Conservation (phyloP, 2,113 vertebrate genomes). For the Oncorhynchus nerka region DNA sequence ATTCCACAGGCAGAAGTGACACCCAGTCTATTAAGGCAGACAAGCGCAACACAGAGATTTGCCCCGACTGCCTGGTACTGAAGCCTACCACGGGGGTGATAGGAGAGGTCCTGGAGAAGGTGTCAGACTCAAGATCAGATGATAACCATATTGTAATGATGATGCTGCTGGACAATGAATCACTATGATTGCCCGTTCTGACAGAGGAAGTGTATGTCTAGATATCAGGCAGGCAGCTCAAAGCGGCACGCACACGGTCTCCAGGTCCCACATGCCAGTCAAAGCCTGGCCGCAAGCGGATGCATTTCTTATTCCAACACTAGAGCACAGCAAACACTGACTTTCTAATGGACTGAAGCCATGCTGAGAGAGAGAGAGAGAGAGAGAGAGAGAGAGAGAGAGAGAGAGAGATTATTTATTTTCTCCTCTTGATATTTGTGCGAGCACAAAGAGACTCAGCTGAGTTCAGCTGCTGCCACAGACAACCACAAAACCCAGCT, state of each 20-base stretch:
- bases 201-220: conserved; percentile 80
- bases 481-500: conserved; percentile 54
- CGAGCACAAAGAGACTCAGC: conserved; percentile 68
- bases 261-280: conserved; percentile 81
- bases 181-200: conserved; percentile 88
- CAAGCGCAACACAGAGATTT: conserved; percentile 99
- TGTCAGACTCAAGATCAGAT: conserved; percentile 97
- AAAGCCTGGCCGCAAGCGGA: conserved; percentile 67
- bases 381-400: conserved; percentile 31
- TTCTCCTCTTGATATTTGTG: conserved; percentile 61
- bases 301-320: conserved; percentile 73
- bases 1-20: conserved; percentile 98
- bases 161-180: conserved; percentile 96
- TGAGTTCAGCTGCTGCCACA: conserved; percentile 65
- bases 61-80: conserved; percentile 93
- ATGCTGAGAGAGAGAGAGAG: not conserved
- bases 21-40: conserved; percentile 99
- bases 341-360: conserved; percentile 68
- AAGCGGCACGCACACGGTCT: conserved; percentile 67
- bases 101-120: conserved; percentile 96
- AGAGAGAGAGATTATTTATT: conserved; percentile 59
- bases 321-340: conserved; percentile 68
- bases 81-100: conserved; percentile 95
- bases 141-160: conserved; percentile 99
- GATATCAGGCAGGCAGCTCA: conserved; percentile 74